These are phyloP conservation scores for Erpornis zantholeuca DNA, from an alignment of 2,113 vertebrate genomes.

Conservation along the genomic window DNA sequence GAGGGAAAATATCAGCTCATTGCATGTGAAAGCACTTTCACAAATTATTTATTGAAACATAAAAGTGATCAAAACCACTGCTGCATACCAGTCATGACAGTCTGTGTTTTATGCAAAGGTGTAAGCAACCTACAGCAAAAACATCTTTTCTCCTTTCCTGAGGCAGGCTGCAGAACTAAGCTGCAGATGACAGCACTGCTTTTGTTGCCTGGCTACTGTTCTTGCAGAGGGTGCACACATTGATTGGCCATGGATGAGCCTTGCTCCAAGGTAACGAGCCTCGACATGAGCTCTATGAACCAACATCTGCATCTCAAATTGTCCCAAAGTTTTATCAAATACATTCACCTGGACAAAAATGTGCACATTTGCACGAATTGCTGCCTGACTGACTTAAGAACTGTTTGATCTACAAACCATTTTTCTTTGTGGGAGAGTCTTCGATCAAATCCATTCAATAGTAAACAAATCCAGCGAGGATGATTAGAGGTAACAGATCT, in stretches of 20 bases:
- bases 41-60: background rate
- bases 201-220: background rate
- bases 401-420: background rate
- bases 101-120: background rate
- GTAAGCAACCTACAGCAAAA: background rate
- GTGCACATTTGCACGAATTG: background rate
- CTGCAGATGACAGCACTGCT: background rate
- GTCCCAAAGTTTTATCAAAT: background rate
- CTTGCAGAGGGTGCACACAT: background rate
- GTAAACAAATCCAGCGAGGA: background rate
- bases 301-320: background rate
- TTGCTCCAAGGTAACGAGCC: background rate
- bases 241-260: fast-evolving
- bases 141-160: background rate
- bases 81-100: fast-evolving
- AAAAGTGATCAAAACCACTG: background rate
- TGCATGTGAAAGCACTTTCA: background rate
- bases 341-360: background rate
- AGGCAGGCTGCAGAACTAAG: background rate
- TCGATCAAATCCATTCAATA: background rate
- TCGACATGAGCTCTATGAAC: background rate
- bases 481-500: background rate
- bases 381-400: background rate
- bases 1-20: background rate
- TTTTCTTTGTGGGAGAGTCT: background rate